phyloP scores from a whole-genome alignment of 1,140 invertebrate species.

The Nautilus pompilius region DNA sequence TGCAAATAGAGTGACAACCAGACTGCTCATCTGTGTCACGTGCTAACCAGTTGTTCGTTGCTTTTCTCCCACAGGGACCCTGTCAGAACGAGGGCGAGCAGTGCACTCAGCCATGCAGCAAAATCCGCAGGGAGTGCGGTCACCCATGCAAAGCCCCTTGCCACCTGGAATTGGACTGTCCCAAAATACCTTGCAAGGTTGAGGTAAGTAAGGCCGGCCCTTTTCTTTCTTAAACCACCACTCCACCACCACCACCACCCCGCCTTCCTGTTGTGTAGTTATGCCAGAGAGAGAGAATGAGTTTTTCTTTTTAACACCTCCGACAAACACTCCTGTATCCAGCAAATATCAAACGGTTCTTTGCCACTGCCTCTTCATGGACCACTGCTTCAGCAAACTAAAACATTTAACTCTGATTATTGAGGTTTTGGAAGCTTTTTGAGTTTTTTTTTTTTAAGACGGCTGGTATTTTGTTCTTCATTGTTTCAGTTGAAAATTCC shows the following conservation, averaged over 20 bases:
- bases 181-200: conserved; percentile 68
- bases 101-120: conserved; percentile 79
- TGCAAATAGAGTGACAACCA: neutral
- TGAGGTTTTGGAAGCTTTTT: too few relatives aligned
- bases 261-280: conserved; percentile 4
- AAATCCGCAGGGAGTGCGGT: conserved; percentile 67
- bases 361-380: too few relatives aligned
- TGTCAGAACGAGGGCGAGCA: conserved; percentile 61
- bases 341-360: too few relatives aligned
- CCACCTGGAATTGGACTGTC: conserved; percentile 67
- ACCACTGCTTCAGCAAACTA: too few relatives aligned
- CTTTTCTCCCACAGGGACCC: conserved; percentile 23
- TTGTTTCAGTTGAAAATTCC: too few relatives aligned
- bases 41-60: neutral
- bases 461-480: too few relatives aligned
- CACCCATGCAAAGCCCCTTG: conserved; percentile 79
- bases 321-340: too few relatives aligned
- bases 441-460: too few relatives aligned
- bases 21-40: neutral
- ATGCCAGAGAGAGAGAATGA: neutral
- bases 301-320: neutral
- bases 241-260: too few relatives aligned
- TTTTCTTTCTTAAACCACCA: too few relatives aligned
- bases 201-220: conserved; percentile 34
- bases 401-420: too few relatives aligned